phyloP scores from a whole-genome alignment of 2,888 invertebrate species.

The Palloptera scutellata region DNA sequence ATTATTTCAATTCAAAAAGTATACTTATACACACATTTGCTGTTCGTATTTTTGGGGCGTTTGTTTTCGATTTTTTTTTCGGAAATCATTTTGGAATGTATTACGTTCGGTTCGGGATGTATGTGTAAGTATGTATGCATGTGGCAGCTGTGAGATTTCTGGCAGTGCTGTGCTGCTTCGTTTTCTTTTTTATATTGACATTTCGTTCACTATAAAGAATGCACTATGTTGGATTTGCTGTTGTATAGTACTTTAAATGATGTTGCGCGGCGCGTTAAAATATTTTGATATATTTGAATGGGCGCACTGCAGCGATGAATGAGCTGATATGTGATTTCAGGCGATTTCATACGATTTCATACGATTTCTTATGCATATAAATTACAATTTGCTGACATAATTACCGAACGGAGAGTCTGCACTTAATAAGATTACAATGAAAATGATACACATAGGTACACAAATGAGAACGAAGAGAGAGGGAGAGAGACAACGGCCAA shows the following conservation, averaged over 20 bases:
- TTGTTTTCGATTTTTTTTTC: constrained; percentile 39
- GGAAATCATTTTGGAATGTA: constrained; percentile 43
- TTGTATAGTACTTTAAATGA: constrained; percentile 5
- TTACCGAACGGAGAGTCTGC: constrained; percentile 40
- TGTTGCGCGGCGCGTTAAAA: constrained; percentile 35
- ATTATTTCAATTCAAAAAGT: constrained; percentile 12
- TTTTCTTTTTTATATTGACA: background rate
- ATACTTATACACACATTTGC: constrained; percentile 12
- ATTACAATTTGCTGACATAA: constrained; percentile 48
- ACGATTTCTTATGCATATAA: constrained; percentile 45
- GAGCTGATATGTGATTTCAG: constrained; percentile 43
- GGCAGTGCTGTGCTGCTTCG: no score
- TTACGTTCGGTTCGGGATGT: constrained; percentile 36
- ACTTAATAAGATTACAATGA: constrained; percentile 34
- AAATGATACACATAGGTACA: background rate
- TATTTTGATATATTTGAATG: constrained; percentile 45
- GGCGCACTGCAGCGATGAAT: constrained; percentile 16
- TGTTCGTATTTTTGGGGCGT: constrained; percentile 9
- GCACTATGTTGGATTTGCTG: background rate
- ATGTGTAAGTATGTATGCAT: constrained; percentile 15
- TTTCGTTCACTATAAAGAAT: background rate
- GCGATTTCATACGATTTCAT: no score
- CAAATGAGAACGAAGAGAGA: no score
- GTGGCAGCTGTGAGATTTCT: background rate
- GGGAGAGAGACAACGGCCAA: no score